Conservation (phyloP, 2,888 invertebrate species). For the Thera britannica region DNA sequence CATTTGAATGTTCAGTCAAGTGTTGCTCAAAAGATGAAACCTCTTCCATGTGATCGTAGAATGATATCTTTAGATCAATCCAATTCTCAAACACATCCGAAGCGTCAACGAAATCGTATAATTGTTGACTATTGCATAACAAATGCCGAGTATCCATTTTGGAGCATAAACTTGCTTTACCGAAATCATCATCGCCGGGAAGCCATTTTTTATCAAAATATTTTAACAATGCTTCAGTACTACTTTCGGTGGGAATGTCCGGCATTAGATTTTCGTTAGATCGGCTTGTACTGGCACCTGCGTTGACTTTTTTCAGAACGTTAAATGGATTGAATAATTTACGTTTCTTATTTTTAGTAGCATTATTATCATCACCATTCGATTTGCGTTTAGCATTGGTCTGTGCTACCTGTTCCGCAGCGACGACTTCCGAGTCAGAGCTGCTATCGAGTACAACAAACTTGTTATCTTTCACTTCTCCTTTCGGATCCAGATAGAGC, state of each 20-base stretch:
- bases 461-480: conserved; percentile 61
- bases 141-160: conserved; percentile 47
- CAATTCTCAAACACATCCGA: conserved; percentile 2
- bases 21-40: conserved; percentile 18
- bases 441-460: conserved; percentile 65
- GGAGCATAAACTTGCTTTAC: conserved; percentile 60
- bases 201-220: conserved; percentile 62
- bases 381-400: conserved; percentile 44
- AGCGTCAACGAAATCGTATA: conserved; percentile 57
- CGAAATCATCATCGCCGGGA: conserved; percentile 66
- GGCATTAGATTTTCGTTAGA: background rate
- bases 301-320: conserved; percentile 20
- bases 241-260: conserved; percentile 38
- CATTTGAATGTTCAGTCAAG: conserved; percentile 9
- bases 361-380: background rate
- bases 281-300: conserved; percentile 13
- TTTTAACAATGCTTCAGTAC: conserved; percentile 39
- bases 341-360: conserved; percentile 55
- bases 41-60: conserved; percentile 57
- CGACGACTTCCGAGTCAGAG: conserved; percentile 65
- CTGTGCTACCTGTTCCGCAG: conserved; percentile 30
- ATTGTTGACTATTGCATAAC: conserved; percentile 54
- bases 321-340: conserved; percentile 61
- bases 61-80: conserved; percentile 63
- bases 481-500: conserved; percentile 59